Evolutionary conservation across 2,113 vertebrate genomes (phyloP), one percentile per base, ranked within the genome.

Genomic region (Dryoscopus gambensis): DNA sequence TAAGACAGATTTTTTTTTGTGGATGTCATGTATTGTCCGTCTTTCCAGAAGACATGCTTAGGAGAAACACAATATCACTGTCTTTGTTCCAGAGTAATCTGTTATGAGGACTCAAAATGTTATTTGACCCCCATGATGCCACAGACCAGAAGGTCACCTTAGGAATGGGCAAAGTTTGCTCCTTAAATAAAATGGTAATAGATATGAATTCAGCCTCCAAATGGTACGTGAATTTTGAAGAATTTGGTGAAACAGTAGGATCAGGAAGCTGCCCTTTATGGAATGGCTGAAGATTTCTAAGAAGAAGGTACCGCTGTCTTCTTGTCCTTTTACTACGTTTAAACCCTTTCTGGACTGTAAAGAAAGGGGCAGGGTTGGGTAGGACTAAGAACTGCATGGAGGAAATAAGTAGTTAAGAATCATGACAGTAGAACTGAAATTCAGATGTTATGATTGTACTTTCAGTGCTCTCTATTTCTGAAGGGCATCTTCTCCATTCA

Each of bases 21-120:
- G 47, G 30, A 28, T 63, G 21, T 27, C 31, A 15, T 31, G 2
- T 31, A 28, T 47, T 50, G 13, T 28, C 57, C 0, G 0, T 9
- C 10, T 85, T 74, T 71, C 83, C 39, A 25, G 30, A 76, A 59
- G n/a, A 40, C 6, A 10, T 33, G 9, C 18, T 46, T 35, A 56
- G 63, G 24, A 64, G 47, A 63, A 94, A 60, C 4, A 6, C 4
- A 30, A 1, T 11, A 40, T 60, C 6, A 33, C 11, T 90, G 37
- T 28, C 30, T 70, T 78, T 67, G 9, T 47, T 80, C 15, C 35
- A 63, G 28, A 73, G 6, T 64, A 70, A 67, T 47, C 25, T 53
- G 33, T 50, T 67, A 4, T 63, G 39, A 35, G 53, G 19, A 7
- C 40, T 57, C 39, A 20, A 39, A 44, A 55, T 30, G 5, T 27